Base-by-base conservation (phyloP, 2,888 invertebrate genomes). In the Corbicula japonica region DNA sequence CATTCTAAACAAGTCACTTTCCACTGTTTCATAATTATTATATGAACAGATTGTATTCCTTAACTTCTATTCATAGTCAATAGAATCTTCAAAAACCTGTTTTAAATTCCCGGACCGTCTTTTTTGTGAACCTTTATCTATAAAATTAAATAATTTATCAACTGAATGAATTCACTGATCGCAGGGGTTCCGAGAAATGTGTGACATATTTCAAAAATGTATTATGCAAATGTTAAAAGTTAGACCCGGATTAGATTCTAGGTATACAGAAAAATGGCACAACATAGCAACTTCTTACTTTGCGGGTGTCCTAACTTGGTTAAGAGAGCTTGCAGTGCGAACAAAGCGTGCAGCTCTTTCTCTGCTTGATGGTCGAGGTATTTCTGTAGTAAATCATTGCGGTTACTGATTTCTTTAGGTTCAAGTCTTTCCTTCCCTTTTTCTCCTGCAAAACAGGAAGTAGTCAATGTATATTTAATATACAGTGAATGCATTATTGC, bases 281-380 rank as follows among this genome's bases (percentile, higher is more conserved):
- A n/a, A n/a, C n/a, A n/a, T n/a, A n/a, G n/a, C n/a, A n/a, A n/a
- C n/a, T n/a, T n/a, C 61, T 34, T 84, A 94, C 94, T 92, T 84
- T 94, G 94, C 34, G 98, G 98, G 94, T 97, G 97, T 92, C 97
- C 96, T 91, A 97, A 94, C 92, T 95, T 95, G 91, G 96, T 95
- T 88, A 97, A 95, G 80, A 97, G 95, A 77, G 96, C 95, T 93
- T 98, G 98, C 88, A 98, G 95, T 66, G 97, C 97, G 93, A 96
- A 96, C 86, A 98, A 95, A 91, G 97, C 97, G 93, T 97, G 96
- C 74, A 97, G 94, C 94, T 98, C 97, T 68, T 95, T 95, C 50
- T 95, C 94, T 75, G 95, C 95, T 86, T 95, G 95, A 76, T 95
- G 95, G 90, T 96, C 96, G 34, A 97, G 95, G 91, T 96, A 97